Evolutionary conservation across 2,888 invertebrate species (phyloP).

Genomic region (Nymphalis c-album): DNA sequence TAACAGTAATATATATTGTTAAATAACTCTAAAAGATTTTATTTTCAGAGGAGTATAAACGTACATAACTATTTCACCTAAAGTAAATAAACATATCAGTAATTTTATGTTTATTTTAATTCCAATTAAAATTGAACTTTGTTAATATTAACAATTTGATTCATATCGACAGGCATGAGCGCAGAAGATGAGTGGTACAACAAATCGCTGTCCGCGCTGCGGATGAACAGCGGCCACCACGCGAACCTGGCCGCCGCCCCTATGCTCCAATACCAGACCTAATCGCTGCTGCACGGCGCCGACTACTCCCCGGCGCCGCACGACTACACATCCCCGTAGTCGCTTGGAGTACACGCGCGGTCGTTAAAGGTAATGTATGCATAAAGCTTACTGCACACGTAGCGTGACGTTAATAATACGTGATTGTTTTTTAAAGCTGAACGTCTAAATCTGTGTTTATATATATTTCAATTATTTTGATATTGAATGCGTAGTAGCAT

Average conservation of each 20-base stretch:
- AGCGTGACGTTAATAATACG: slow-evolving; percentile 3
- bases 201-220: slow-evolving; percentile 96
- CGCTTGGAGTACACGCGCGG: slow-evolving; percentile 7
- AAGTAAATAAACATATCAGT: background rate
- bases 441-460: background rate
- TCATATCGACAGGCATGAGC: slow-evolving; percentile 87
- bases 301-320: slow-evolving; percentile 77
- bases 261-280: slow-evolving; percentile 98
- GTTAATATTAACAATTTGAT: slow-evolving; percentile 1
- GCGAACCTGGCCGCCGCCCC: slow-evolving; percentile 97
- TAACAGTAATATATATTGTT: no score
- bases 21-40: no score
- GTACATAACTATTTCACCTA: no score
- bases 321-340: slow-evolving; percentile 64
- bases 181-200: slow-evolving; percentile 99
- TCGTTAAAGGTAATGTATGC: background rate
- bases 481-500: background rate
- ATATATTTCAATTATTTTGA: slow-evolving; percentile 2
- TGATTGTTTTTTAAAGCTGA: background rate
- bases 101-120: background rate
- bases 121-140: background rate
- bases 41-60: no score
- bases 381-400: slow-evolving; percentile 11
- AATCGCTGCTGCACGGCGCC: slow-evolving; percentile 85
- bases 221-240: slow-evolving; percentile 98